Conservation (phyloP, 2,113 vertebrate species). For the Ciconia maguari region DNA sequence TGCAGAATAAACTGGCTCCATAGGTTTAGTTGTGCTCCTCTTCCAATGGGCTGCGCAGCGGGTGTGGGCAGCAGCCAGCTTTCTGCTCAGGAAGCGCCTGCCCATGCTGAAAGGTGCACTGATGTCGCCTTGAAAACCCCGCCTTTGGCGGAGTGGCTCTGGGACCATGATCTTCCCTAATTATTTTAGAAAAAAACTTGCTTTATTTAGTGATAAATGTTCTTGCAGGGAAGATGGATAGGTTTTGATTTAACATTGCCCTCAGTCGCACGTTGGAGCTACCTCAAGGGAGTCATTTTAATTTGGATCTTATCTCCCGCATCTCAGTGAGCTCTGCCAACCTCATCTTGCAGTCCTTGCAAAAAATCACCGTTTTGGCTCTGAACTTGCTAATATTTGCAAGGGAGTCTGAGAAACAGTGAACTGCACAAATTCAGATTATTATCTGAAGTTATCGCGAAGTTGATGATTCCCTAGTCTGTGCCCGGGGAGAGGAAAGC, state of each 20-base stretch:
- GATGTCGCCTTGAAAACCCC: not conserved
- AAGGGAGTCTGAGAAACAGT: not conserved
- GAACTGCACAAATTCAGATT: not conserved
- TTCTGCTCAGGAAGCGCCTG: not conserved
- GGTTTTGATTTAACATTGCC: not conserved
- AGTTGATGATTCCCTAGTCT: not conserved
- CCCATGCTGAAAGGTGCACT: not conserved
- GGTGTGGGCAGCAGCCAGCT: not conserved
- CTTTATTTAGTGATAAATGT: not conserved
- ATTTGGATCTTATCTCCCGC: not conserved
- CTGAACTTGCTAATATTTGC: not conserved
- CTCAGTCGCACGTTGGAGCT: accelerated
- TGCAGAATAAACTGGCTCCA: not conserved
- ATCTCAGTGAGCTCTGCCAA: not conserved
- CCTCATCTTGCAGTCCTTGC: not conserved
- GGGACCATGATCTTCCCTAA: not conserved
- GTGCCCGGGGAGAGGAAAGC: not conserved
- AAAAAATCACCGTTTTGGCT: not conserved
- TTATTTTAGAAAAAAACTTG: not conserved
- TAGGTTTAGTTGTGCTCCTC: not conserved
- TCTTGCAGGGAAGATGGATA: not conserved
- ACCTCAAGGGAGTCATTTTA: not conserved
- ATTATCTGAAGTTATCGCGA: not conserved
- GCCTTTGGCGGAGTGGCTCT: not conserved
- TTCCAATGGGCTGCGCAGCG: accelerated